A percentile compares a stretch with the other conserved stretches of the same genome.
Conservation (phyloP, 2,113 vertebrate genomes). For the Ictalurus punctatus region DNA sequence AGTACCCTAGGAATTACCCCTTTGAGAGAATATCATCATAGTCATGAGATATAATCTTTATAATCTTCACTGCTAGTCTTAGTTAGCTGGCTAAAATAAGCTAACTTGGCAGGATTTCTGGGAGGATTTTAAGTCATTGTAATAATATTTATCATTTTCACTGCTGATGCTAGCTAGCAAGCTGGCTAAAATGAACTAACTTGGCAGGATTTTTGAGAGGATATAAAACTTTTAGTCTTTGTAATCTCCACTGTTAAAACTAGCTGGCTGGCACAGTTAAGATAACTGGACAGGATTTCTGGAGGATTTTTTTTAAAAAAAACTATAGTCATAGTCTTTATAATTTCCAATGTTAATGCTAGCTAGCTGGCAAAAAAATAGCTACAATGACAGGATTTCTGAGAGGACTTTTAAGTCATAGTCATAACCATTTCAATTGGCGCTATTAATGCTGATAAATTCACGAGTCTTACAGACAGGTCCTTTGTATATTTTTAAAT, state of each 20-base stretch:
- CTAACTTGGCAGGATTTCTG: background rate
- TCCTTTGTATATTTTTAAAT: background rate
- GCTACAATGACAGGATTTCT: background rate
- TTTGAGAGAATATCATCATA: too few relatives aligned
- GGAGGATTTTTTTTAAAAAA: background rate
- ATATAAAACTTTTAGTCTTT: background rate
- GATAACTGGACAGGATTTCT: background rate
- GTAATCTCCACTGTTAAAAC: background rate
- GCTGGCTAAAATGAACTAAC: background rate
- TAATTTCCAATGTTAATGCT: background rate
- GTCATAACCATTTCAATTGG: background rate
- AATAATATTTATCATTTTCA: background rate
- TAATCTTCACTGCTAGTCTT: background rate
- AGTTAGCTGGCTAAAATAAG: background rate
- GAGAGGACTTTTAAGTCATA: background rate
- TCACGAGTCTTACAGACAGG: background rate
- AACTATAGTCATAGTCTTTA: background rate
- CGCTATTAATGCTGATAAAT: background rate
- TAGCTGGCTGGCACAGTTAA: background rate
- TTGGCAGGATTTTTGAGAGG: background rate
- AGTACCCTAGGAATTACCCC: too few relatives aligned
- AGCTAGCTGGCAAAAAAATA: background rate
- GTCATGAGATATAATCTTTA: background rate
- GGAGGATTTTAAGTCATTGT: background rate
- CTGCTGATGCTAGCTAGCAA: background rate